phyloP scores from a whole-genome alignment of 1,140 invertebrate genomes.

The Nylanderia fulva region DNA sequence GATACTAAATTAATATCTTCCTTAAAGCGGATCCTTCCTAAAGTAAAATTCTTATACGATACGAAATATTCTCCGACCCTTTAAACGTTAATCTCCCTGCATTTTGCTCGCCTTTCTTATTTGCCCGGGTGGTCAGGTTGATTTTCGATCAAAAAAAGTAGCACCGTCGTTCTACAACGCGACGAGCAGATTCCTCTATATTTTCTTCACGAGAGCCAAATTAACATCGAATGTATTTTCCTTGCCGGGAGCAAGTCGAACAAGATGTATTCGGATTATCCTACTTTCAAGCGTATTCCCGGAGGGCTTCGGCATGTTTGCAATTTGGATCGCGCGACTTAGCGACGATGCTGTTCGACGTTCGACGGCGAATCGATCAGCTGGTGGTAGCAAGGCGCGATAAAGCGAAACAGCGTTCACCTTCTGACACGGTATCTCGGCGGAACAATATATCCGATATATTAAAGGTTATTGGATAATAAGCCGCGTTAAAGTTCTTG shows the following conservation, averaged over 20 bases:
- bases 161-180: background rate
- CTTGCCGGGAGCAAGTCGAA: background rate
- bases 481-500: slow-evolving; percentile 46
- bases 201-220: background rate
- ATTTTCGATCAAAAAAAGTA: background rate
- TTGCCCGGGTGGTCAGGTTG: background rate
- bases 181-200: background rate
- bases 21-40: background rate
- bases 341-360: slow-evolving; percentile 18
- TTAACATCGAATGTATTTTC: slow-evolving; percentile 15
- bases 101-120: background rate
- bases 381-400: slow-evolving; percentile 1
- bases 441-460: slow-evolving; percentile 9
- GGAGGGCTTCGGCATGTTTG: slow-evolving; percentile 18
- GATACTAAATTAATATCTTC: background rate
- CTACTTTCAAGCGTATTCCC: background rate
- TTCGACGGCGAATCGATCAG: slow-evolving; percentile 35
- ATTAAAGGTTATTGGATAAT: slow-evolving; percentile 48
- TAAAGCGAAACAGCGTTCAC: slow-evolving; percentile 35
- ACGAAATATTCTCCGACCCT: background rate
- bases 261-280: slow-evolving; percentile 20
- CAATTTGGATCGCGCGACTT: slow-evolving; percentile 40
- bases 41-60: background rate
- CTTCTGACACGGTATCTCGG: background rate
- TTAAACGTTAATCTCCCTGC: background rate